Percentiles rank a stretch among this genome's conserved stretches.
Evolutionary conservation across 2,888 invertebrate genomes (phyloP).

Genomic region (Erynnis tages): DNA sequence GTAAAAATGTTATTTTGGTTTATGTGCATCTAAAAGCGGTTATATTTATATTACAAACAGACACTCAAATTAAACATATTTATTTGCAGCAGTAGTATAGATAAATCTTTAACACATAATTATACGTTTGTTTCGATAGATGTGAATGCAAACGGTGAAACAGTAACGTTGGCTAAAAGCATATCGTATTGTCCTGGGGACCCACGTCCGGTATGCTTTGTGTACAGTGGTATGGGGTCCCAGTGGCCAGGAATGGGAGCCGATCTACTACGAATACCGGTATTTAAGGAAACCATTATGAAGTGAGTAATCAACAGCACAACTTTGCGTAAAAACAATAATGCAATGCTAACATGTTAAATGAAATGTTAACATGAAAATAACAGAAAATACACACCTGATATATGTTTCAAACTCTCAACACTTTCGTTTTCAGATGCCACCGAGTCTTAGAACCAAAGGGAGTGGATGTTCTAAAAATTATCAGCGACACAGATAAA

Average conservation of each 20-base stretch:
- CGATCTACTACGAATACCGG: constrained; percentile 82
- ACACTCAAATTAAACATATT: no score
- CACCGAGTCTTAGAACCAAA: constrained; percentile 80
- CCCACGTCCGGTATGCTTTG: constrained; percentile 83
- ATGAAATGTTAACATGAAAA: no score
- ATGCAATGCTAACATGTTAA: no score
- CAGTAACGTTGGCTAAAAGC: neutral
- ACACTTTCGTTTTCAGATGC: constrained; percentile 71
- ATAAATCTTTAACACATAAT: no score
- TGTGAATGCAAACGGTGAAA: neutral
- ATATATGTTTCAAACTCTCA: no score
- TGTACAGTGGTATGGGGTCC: constrained; percentile 88
- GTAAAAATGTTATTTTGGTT: no score
- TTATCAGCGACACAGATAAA: constrained; percentile 84
- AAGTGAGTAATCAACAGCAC: constrained; percentile 39
- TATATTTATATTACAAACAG: no score
- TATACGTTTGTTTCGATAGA: no score
- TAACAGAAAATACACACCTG: no score
- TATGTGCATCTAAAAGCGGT: no score
- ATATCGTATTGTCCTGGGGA: constrained; percentile 46
- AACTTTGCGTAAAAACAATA: no score
- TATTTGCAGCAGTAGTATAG: no score
- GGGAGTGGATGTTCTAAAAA: constrained; percentile 84
- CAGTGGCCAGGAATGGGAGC: constrained; percentile 87
- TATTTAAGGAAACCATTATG: constrained; percentile 80